Conservation (phyloP, 2,113 vertebrate genomes). For the rabbit (Oryctolagus cuniculus) region mOryCun1.1 NC_091441.1:98988001-98988500, state of each 20-base stretch:
- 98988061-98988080: conserved; percentile 93
- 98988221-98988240: neutral
- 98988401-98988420: neutral
- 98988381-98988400: neutral
- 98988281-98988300: neutral
- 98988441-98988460: neutral
- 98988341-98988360: neutral
- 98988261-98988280: neutral
- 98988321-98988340: neutral
- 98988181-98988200: neutral
- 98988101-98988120: conserved; percentile 93
- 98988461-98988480: too few relatives aligned
- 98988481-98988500: conserved; percentile 1
- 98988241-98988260: neutral
- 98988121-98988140: conserved; percentile 97
- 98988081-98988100: conserved; percentile 94
- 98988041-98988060: conserved; percentile 92
- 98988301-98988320: neutral
- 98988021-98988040: conserved; percentile 80
- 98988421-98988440: neutral
- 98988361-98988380: neutral
- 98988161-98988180: conserved; percentile 76
- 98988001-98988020: neutral
- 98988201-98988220: neutral
- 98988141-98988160: conserved; percentile 96